Percentiles rank a stretch among this genome's conserved stretches.
phyloP scores from a whole-genome alignment of 2,113 vertebrate species.

The Vireo altiloquus region DNA sequence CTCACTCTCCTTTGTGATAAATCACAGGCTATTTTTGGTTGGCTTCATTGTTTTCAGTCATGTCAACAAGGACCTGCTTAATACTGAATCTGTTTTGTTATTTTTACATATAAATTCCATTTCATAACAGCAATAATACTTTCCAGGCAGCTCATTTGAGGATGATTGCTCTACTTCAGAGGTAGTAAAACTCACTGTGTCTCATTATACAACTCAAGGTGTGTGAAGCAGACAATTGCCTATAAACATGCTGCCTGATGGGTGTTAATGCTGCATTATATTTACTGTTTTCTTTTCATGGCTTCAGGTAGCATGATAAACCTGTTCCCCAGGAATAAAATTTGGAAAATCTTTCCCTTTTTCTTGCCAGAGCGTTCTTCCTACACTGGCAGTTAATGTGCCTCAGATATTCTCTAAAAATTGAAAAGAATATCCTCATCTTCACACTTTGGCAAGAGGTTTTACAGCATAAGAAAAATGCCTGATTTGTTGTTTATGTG shows the following conservation, averaged over 20 bases:
- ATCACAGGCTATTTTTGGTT: not conserved
- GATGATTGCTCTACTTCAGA: slow-evolving; percentile 53
- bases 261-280: slow-evolving; percentile 53
- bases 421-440: not conserved
- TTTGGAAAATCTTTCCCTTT: not conserved
- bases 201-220: slow-evolving; percentile 49
- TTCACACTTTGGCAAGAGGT: not conserved
- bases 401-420: not conserved
- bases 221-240: slow-evolving; percentile 54
- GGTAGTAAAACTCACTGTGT: slow-evolving; percentile 46
- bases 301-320: slow-evolving; percentile 26
- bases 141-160: slow-evolving; percentile 52
- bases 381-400: not conserved
- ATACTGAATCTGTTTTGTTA: slow-evolving; percentile 25
- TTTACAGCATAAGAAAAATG: not conserved
- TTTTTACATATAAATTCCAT: slow-evolving; percentile 51
- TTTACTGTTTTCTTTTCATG: slow-evolving; percentile 55
- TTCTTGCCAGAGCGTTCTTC: not conserved
- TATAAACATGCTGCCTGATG: slow-evolving; percentile 53
- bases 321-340: not conserved
- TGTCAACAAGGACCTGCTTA: slow-evolving; percentile 18
- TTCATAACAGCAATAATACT: slow-evolving; percentile 42
- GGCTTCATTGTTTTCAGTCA: not conserved
- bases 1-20: not conserved
- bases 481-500: not conserved